Base-by-base conservation (phyloP, 1,140 invertebrate species). In the Monomorium pharaonis region DNA sequence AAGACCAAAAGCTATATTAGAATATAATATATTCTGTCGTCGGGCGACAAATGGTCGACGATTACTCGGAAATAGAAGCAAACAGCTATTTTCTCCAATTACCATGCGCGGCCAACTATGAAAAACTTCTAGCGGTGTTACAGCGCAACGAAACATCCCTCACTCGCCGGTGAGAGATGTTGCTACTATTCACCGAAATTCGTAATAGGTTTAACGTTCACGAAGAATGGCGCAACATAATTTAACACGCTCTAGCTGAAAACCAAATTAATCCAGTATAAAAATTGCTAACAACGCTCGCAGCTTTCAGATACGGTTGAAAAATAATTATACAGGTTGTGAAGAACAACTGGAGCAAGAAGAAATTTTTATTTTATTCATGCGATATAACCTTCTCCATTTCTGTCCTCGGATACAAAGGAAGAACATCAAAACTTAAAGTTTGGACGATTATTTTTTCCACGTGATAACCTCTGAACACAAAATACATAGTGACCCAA, bases 81-180 rank as follows among this genome's bases (percentile, higher is more conserved):
- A 80, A 51, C 30, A 21, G 33, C 21, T 42, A 78, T 67, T 78
- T 44, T 80, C 21, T 33, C 33, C 14, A 42, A 56, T 77, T 69
- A 80, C 3, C 2, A 42, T 33, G 33, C 33, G 47, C 60, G 30
- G 9, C 6, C 12, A 33, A 10, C 47, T 54, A 37, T 42, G 14
- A 80, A 80, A 54, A 67, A 42, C 30, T 67, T 67, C 9, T 12
- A 67, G 21, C 24, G 18, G 44, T 5, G 1, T 80, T 67, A 27
- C n/a, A 78, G 14, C 21, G 30, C 21, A 30, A 67, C 60, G 9
- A 42, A 33, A 5, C 12, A 24, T 3, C 27, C 24, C 14, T 33
- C 18, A 6, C 10, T 3, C 24, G 5, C 2, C 60, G 16, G 1
- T 54, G 54, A n/a, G 18, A 54, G 37, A 44, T 12, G 1, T 30